Evolutionary conservation across 2,113 vertebrate genomes (phyloP), one percentile per base, ranked within the genome.

Genomic region (Crotalus viridis): DNA sequence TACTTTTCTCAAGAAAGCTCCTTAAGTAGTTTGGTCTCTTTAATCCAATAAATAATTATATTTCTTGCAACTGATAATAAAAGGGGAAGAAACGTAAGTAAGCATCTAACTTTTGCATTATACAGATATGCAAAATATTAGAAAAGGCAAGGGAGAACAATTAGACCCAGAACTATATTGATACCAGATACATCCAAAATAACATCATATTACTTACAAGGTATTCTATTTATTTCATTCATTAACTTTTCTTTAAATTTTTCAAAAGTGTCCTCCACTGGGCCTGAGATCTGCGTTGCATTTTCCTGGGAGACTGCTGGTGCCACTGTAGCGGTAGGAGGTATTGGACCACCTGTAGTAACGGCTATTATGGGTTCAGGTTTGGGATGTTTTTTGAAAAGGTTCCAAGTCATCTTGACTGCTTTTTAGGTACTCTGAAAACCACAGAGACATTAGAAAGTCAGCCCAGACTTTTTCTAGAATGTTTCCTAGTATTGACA

Each of bases 141-240:
- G 74, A 56, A 46, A 91, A 26, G 19, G 15, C 15, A 57, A 8
- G 39, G 39, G 85, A 2, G 39, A 19, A 9, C 28, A 54, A n/a
- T 0, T 3, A 51, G 54, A 33, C 48, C 6, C 28, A 5, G 33
- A 12, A 88, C 12, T 3, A 10, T 56, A 33, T 12, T 15, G 7
- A 85, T 51, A 28, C 13, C 10, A 55, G 22, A 56, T 10, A 9
- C 55, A 7, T 22, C 55, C 26, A 89, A 54, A 33, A 22, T 10
- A 92, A 48, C 91, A 93, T 48, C 91, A 26, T 64, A 85, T 3
- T 93, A 98, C 99, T 99, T 97, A 99, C 99, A 0, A 95, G 99
- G 99, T 93, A 99, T 99, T 96, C 98, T 99, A 96, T 98, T 98
- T 91, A 99, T 98, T 97, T 99, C 98, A 0, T 99, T 99, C 96